Percentiles rank a stretch among this genome's conserved stretches.
Evolutionary conservation across 2,113 vertebrate genomes (phyloP).

Genomic region (Corydoras maculifer): DNA sequence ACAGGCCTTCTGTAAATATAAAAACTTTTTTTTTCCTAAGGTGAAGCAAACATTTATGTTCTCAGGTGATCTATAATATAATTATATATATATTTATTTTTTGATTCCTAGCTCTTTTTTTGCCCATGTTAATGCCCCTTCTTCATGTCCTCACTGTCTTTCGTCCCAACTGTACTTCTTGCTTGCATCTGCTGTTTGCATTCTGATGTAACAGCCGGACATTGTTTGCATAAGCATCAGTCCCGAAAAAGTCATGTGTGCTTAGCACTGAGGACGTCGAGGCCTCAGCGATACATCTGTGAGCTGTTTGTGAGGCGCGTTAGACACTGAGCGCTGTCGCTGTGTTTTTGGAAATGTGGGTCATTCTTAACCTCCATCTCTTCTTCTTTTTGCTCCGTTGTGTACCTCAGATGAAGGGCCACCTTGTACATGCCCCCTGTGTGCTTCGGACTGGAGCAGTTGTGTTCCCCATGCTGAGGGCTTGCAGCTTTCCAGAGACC

Average conservation of each 20-base stretch:
- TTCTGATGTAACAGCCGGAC: slow-evolving; percentile 24
- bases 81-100: too few species aligned
- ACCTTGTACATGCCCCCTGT: slow-evolving; percentile 87
- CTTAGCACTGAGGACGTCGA: not conserved
- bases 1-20: too few species aligned
- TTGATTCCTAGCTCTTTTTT: not conserved
- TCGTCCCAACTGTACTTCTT: not conserved
- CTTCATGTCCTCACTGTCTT: not conserved
- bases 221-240: slow-evolving; percentile 15
- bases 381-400: slow-evolving; percentile 31
- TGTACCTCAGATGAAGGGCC: slow-evolving; percentile 71
- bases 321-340: not conserved
- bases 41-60: too few species aligned
- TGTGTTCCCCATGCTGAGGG: slow-evolving; percentile 85
- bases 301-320: not conserved
- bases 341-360: not conserved
- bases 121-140: not conserved
- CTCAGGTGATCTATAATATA: too few species aligned
- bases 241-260: slow-evolving; percentile 13
- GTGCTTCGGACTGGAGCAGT: slow-evolving; percentile 84
- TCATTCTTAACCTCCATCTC: slow-evolving; percentile 30
- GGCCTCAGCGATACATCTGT: not conserved
- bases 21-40: too few species aligned
- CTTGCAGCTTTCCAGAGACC: slow-evolving; percentile 85
- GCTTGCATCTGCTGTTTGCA: slow-evolving; percentile 18